phyloP scores from a whole-genome alignment of 2,797 vertebrate species.

The Gallinago solitaria region DNA sequence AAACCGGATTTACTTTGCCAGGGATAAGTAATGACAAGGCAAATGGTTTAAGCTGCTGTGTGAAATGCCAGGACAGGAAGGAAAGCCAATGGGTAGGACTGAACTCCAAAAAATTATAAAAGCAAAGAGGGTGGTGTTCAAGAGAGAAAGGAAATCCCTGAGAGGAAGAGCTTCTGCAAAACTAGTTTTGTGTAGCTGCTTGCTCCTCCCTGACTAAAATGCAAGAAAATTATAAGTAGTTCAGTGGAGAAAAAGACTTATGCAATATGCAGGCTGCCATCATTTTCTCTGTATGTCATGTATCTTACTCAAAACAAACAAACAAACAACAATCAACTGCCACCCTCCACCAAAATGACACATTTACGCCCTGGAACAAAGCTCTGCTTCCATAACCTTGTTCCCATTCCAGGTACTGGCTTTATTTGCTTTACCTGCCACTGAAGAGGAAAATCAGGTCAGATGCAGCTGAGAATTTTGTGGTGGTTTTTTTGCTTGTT shows the following conservation, averaged over 20 bases:
- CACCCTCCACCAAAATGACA: neutral
- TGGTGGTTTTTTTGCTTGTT: neutral
- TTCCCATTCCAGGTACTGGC: neutral
- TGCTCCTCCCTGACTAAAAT: neutral
- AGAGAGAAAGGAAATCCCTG: neutral
- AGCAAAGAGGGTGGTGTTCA: neutral
- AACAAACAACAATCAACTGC: neutral
- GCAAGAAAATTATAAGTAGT: neutral
- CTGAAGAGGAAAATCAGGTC: neutral
- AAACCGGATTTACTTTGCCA: neutral
- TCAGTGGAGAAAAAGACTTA: neutral
- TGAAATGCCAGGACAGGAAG: neutral
- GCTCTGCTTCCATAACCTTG: neutral
- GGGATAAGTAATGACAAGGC: neutral
- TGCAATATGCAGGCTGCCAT: neutral
- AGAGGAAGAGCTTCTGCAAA: slow-evolving; percentile 6
- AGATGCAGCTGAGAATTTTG: neutral
- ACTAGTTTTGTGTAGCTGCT: neutral
- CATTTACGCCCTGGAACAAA: neutral
- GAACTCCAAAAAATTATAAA: slow-evolving; percentile 1
- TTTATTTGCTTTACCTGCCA: neutral
- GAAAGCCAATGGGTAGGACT: neutral
- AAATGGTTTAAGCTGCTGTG: neutral
- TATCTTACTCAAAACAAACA: neutral
- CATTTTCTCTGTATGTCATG: neutral